Conservation (phyloP, 1,140 invertebrate genomes). For the Gryon sp. region DNA sequence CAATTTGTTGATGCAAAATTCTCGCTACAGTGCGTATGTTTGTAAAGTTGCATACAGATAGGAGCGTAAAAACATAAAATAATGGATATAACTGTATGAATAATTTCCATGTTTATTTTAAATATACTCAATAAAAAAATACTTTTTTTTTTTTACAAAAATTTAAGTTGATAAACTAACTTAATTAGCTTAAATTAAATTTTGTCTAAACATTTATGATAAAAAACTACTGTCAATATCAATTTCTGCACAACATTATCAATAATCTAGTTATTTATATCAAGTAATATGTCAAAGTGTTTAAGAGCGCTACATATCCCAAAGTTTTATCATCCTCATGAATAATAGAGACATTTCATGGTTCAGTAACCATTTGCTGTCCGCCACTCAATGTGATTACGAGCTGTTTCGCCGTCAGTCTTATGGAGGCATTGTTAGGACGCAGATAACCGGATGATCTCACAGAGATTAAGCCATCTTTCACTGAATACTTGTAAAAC, state of each 20-base stretch:
- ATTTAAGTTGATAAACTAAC: too few species aligned
- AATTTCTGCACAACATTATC: conserved; percentile 20
- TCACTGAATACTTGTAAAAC: neutral
- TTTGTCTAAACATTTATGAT: too few species aligned
- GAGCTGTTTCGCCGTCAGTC: conserved; percentile 34
- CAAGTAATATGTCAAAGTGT: conserved; percentile 49
- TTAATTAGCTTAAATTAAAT: too few species aligned
- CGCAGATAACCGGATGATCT: conserved; percentile 24
- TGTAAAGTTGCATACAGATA: too few species aligned
- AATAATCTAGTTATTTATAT: conserved; percentile 37
- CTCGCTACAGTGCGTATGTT: too few species aligned
- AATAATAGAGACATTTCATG: conserved; percentile 53
- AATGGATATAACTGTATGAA: too few species aligned
- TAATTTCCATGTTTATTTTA: too few species aligned
- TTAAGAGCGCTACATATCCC: conserved; percentile 18
- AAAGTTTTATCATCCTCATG: conserved; percentile 30
- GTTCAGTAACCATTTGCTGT: conserved; percentile 45
- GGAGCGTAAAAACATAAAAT: too few species aligned
- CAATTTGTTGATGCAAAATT: too few species aligned
- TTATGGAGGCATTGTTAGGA: conserved; percentile 27
- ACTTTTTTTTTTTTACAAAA: too few species aligned
- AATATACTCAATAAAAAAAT: too few species aligned
- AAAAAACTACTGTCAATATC: too few species aligned
- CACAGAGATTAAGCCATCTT: conserved; percentile 6
- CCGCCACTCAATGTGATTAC: conserved; percentile 56